Percentiles rank a stretch among this genome's conserved stretches.
phyloP scores from a whole-genome alignment of 2,888 invertebrate species.

The Fragum whitleyi region DNA sequence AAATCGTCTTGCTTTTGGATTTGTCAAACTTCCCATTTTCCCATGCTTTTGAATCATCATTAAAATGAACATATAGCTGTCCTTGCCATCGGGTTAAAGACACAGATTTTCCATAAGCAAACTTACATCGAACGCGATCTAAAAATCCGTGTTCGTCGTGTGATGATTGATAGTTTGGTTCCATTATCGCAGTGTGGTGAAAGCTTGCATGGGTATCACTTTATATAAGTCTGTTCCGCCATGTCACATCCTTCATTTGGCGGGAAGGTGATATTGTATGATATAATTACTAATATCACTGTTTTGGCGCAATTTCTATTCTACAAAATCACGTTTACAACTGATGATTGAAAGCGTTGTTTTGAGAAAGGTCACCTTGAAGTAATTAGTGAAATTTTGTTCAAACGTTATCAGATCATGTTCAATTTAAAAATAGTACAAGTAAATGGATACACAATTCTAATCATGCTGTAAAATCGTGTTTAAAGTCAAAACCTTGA shows the following conservation, averaged over 20 bases:
- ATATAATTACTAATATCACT: neutral
- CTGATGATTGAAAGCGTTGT: neutral
- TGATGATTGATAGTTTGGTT: slow-evolving; percentile 5
- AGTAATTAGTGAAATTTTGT: neutral
- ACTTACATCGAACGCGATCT: slow-evolving; percentile 28
- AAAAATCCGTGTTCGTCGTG: slow-evolving; percentile 31
- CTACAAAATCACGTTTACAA: slow-evolving; percentile 6
- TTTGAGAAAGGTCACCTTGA: slow-evolving; percentile 8
- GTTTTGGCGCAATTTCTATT: slow-evolving; percentile 1
- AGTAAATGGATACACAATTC: no score
- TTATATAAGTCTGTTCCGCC: neutral
- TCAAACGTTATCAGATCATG: no score
- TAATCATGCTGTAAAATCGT: no score
- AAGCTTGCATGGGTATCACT: neutral
- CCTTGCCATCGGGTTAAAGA: slow-evolving; percentile 31
- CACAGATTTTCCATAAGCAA: slow-evolving; percentile 28
- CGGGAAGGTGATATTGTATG: neutral
- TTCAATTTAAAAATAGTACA: no score
- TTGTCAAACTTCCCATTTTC: slow-evolving; percentile 22
- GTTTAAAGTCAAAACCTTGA: no score
- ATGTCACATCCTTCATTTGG: neutral
- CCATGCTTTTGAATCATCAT: slow-evolving; percentile 24
- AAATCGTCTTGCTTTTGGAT: slow-evolving; percentile 6
- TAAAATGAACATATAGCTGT: slow-evolving; percentile 20
- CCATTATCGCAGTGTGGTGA: neutral